These are phyloP conservation scores for Sepioteuthis lessoniana DNA, from an alignment of 2,888 invertebrate species.

Conservation along the genomic window DNA sequence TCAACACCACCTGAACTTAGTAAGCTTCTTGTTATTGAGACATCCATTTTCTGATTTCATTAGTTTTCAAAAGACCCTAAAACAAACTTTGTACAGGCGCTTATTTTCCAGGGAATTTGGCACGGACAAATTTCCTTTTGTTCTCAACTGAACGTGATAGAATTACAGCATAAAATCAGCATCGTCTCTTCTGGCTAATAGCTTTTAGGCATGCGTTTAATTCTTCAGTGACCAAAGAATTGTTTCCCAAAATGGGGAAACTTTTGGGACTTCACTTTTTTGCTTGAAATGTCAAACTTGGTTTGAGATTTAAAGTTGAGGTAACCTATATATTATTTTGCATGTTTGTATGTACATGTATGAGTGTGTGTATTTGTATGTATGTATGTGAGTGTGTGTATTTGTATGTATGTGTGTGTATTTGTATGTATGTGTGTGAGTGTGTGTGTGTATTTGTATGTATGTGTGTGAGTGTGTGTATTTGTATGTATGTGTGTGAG, in stretches of 20 bases:
- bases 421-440: too few species aligned
- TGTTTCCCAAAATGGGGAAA: background rate
- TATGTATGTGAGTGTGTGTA: too few species aligned
- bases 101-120: background rate
- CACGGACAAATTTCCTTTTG: background rate
- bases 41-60: background rate
- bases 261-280: too few species aligned
- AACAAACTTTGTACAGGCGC: background rate
- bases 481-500: too few species aligned
- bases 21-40: background rate
- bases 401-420: too few species aligned
- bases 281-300: too few species aligned
- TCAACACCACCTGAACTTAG: background rate
- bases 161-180: background rate
- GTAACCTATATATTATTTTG: background rate
- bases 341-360: too few species aligned
- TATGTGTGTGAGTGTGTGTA: too few species aligned
- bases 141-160: background rate
- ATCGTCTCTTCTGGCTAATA: background rate
- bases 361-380: too few species aligned
- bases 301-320: background rate
- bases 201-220: background rate
- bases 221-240: background rate
- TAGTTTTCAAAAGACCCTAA: background rate
- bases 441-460: too few species aligned